Conservation (phyloP, 2,888 invertebrate genomes). For the Cactoblastis cactorum region DNA sequence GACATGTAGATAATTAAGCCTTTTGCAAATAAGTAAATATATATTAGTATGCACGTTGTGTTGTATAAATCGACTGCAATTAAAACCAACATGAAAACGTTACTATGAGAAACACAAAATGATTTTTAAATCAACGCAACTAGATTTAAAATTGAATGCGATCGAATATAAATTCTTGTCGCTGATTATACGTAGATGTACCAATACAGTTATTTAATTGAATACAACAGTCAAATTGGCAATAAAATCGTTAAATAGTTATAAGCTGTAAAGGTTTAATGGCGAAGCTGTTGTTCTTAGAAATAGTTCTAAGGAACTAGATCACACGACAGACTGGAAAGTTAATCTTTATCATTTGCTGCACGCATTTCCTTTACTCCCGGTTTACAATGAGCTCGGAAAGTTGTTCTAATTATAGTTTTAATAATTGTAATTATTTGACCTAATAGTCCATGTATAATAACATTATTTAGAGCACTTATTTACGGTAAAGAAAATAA, state of each 20-base stretch:
- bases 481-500: no score
- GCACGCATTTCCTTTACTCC: slow-evolving; percentile 56
- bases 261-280: slow-evolving; percentile 7
- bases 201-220: background rate
- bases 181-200: background rate
- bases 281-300: slow-evolving; percentile 11
- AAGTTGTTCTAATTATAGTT: no score
- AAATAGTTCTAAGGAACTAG: slow-evolving; percentile 28
- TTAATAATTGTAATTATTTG: no score
- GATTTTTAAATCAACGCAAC: background rate
- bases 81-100: background rate
- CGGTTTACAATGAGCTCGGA: slow-evolving; percentile 13
- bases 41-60: background rate
- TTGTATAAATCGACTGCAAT: background rate
- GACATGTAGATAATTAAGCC: no score
- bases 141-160: background rate
- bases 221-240: background rate
- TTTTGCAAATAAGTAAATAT: no score
- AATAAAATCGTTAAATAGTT: background rate
- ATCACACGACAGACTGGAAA: slow-evolving; percentile 42
- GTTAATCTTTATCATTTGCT: slow-evolving; percentile 63
- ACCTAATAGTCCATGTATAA: no score
- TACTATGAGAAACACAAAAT: background rate
- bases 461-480: no score
- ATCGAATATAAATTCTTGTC: background rate